phyloP scores from a whole-genome alignment of 2,113 vertebrate genomes.

The Hemiscyllium ocellatum region DNA sequence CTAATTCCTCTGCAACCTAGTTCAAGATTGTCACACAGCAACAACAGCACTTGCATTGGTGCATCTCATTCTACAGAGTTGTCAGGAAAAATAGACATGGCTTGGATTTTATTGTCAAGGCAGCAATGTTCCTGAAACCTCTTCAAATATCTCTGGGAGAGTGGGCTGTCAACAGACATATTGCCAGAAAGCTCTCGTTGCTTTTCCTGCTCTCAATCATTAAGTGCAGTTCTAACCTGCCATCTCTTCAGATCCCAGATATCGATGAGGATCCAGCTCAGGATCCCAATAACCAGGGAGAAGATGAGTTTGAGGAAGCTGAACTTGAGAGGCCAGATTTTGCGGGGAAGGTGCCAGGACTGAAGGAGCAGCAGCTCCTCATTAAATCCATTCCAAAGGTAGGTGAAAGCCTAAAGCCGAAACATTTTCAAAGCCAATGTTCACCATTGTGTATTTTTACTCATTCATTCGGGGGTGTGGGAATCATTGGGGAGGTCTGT shows the following conservation, averaged over 20 bases:
- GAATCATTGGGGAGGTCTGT: no score
- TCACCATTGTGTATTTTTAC: no score
- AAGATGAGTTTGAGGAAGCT: conserved; percentile 62
- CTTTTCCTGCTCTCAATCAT: neutral
- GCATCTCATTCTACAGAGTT: neutral
- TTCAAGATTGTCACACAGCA: neutral
- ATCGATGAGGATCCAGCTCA: conserved; percentile 49
- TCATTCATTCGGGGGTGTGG: no score
- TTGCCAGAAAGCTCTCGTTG: neutral
- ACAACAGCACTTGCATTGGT: neutral
- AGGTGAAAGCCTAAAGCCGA: conserved; percentile 18
- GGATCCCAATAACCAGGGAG: conserved; percentile 57
- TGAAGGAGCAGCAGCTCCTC: neutral
- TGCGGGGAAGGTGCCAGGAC: conserved; percentile 46
- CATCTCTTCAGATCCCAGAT: conserved; percentile 43
- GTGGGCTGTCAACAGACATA: neutral
- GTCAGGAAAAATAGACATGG: neutral
- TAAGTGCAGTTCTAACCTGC: neutral
- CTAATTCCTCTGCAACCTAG: neutral
- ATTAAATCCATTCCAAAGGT: conserved; percentile 43
- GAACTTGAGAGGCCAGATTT: conserved; percentile 54
- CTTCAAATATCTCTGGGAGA: neutral
- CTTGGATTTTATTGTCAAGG: neutral
- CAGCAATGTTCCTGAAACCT: neutral
- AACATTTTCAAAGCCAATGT: no score